phyloP scores from a whole-genome alignment of 1,140 invertebrate genomes.

The Lordiphosa mommai region DNA sequence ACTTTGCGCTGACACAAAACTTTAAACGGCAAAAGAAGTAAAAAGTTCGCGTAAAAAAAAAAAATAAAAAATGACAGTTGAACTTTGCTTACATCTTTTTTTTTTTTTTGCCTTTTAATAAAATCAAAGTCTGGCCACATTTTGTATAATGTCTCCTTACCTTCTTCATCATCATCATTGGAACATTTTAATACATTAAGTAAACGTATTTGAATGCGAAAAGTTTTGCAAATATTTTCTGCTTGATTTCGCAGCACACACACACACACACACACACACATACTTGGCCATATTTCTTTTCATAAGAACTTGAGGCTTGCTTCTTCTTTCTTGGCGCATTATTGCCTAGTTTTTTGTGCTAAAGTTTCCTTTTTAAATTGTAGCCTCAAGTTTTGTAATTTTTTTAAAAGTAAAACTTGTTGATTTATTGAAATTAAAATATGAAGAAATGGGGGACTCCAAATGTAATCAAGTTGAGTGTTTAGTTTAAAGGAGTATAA shows the following conservation, averaged over 20 bases:
- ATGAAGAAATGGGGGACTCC: conserved; percentile 26
- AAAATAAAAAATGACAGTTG: conserved; percentile 61
- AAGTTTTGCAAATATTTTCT: conserved; percentile 62
- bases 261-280: conserved; percentile 1
- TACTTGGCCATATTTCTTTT: conserved; percentile 10
- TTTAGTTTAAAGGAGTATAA: conserved; percentile 7
- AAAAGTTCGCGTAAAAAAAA: conserved; percentile 42
- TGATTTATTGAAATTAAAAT: conserved; percentile 72
- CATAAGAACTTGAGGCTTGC: conserved; percentile 5
- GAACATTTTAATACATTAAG: conserved; percentile 72
- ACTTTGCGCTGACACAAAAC: conserved; percentile 66
- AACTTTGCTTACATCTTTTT: conserved; percentile 53
- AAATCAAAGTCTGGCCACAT: conserved; percentile 58
- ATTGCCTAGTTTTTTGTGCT: conserved; percentile 26
- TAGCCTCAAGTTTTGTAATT: conserved; percentile 59
- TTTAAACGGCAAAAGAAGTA: conserved; percentile 54
- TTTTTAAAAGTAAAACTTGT: conserved; percentile 52
- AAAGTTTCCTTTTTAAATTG: conserved; percentile 11
- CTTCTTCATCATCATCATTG: conserved; percentile 20
- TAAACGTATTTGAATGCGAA: conserved; percentile 63
- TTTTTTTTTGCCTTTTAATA: conserved; percentile 32
- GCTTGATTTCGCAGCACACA: conserved; percentile 43
- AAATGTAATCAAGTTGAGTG: conserved; percentile 58
- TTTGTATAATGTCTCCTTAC: conserved; percentile 54
- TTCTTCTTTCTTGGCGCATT: conserved; percentile 31